Evolutionary conservation across 1,140 invertebrate species (phyloP).

Genomic region (Caenorhabditis brenneri): DNA sequence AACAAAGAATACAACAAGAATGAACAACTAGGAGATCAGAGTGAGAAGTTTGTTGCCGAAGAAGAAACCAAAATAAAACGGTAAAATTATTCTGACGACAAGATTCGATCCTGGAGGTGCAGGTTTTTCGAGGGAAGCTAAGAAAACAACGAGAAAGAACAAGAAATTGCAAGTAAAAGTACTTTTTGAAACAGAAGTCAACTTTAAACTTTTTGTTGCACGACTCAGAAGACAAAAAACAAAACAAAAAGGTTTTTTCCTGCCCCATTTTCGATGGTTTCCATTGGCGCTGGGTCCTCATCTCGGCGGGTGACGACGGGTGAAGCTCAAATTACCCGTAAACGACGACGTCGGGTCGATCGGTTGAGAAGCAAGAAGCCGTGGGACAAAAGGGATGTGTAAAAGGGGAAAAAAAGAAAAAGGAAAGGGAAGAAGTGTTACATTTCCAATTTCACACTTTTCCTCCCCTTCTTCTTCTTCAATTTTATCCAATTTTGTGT

Average conservation of each 20-base stretch:
- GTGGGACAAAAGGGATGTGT: conserved; percentile 3
- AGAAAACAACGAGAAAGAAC: neutral
- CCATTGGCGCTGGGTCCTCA: neutral
- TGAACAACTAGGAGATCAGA: no score
- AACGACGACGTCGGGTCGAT: conserved; percentile 17
- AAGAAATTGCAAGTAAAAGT: neutral
- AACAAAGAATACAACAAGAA: no score
- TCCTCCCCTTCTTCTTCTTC: neutral
- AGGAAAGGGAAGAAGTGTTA: conserved; percentile 21
- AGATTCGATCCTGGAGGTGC: no score
- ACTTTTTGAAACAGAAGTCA: neutral
- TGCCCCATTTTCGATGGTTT: conserved; percentile 3
- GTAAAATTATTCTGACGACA: no score
- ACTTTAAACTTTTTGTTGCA: conserved; percentile 32
- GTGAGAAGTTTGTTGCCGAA: no score
- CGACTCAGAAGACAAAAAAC: neutral
- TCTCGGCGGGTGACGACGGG: neutral
- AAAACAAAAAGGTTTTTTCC: conserved; percentile 16
- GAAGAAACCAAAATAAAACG: no score
- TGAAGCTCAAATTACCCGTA: conserved; percentile 35
- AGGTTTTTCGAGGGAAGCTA: no score
- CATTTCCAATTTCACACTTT: conserved; percentile 42
- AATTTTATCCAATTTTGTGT: conserved; percentile 44
- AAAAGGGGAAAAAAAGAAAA: neutral
- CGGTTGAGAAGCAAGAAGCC: conserved; percentile 34